Percentiles rank a stretch among this genome's conserved stretches.
phyloP scores from a whole-genome alignment of 2,113 vertebrate genomes.

The Mola mola region DNA sequence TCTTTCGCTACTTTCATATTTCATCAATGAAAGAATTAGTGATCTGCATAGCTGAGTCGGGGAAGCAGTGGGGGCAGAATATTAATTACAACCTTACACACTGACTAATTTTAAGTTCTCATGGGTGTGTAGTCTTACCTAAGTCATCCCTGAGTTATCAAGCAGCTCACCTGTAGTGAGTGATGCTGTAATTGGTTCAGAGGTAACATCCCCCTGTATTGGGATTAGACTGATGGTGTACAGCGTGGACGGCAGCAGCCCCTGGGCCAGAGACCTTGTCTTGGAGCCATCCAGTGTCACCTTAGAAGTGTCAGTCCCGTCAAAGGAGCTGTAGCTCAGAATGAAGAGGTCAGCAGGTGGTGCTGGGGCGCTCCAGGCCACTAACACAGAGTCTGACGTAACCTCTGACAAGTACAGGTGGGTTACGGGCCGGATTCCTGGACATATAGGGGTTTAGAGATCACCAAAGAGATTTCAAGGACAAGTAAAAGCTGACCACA shows the following conservation, averaged over 20 bases:
- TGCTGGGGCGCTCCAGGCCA: slow-evolving; percentile 94
- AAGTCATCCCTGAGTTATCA: not conserved
- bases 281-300: slow-evolving; percentile 88
- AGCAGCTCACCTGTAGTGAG: slow-evolving; percentile 90
- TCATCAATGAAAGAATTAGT: too few relatives aligned
- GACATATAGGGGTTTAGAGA: slow-evolving; percentile 52
- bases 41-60: too few relatives aligned
- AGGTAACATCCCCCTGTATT: slow-evolving; percentile 86
- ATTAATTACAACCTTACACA: too few relatives aligned
- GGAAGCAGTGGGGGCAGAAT: too few relatives aligned
- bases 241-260: slow-evolving; percentile 87
- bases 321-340: slow-evolving; percentile 88
- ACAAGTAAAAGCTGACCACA: slow-evolving; percentile 17
- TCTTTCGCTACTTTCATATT: too few relatives aligned
- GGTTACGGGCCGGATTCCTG: slow-evolving; percentile 94
- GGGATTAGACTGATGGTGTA: slow-evolving; percentile 92
- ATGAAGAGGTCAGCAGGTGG: slow-evolving; percentile 91
- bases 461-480: slow-evolving; percentile 51
- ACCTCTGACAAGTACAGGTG: slow-evolving; percentile 94
- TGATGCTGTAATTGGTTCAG: slow-evolving; percentile 89
- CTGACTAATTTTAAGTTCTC: too few relatives aligned
- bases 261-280: slow-evolving; percentile 85
- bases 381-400: slow-evolving; percentile 88
- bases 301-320: slow-evolving; percentile 84
- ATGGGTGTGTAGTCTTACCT: not conserved